Evolutionary conservation across 2,888 invertebrate species (phyloP).

Genomic region (Himalopsyche anomala): DNA sequence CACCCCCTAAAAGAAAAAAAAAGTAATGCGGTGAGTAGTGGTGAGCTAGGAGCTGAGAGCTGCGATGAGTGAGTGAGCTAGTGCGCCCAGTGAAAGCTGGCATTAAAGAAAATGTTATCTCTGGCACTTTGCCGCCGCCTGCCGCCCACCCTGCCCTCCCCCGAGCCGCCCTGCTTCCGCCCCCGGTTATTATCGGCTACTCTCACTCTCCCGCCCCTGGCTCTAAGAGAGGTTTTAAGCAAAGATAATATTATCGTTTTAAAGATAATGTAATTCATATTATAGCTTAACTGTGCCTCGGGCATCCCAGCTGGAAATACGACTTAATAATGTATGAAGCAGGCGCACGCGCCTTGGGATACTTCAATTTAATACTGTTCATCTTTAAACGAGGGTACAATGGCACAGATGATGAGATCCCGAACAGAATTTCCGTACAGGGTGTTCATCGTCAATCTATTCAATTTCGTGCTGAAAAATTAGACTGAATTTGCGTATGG

Average conservation of each 20-base stretch:
- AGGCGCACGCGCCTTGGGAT: background rate
- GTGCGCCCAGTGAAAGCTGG: constrained; percentile 47
- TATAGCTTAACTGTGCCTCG: constrained; percentile 50
- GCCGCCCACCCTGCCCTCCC: constrained; percentile 40
- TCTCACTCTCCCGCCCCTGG: constrained; percentile 52
- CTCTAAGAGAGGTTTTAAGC: constrained; percentile 63
- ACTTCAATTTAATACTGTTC: background rate
- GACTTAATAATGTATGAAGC: constrained; percentile 38
- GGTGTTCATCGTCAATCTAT: no score
- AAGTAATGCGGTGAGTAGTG: constrained; percentile 24
- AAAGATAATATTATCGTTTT: constrained; percentile 63
- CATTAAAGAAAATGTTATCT: constrained; percentile 64
- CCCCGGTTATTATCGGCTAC: constrained; percentile 61
- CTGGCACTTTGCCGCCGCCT: constrained; percentile 57
- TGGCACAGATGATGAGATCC: background rate
- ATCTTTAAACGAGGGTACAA: constrained; percentile 19
- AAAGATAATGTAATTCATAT: constrained; percentile 64
- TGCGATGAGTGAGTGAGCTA: background rate
- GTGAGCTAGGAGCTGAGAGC: background rate
- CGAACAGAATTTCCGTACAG: no score
- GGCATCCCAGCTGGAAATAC: constrained; percentile 31
- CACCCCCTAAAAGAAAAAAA: background rate
- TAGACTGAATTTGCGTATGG: no score
- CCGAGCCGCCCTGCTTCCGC: constrained; percentile 42
- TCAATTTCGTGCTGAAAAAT: no score